phyloP scores from a whole-genome alignment of 2,888 invertebrate species.

The Megaustenia siamemsis region DNA sequence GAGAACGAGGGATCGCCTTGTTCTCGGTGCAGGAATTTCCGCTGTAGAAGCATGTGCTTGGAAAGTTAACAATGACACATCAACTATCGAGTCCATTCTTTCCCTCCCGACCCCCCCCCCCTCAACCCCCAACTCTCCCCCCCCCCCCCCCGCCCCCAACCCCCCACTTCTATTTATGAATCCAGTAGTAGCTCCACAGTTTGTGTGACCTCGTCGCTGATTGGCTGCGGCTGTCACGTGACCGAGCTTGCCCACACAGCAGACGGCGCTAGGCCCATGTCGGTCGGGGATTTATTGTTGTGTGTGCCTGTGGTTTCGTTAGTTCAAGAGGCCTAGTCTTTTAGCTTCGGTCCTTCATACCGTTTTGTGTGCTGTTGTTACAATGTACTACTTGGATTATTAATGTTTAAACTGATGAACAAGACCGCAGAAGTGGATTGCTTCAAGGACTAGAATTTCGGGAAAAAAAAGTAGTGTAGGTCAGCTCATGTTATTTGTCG shows the following conservation, averaged over 20 bases:
- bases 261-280: constrained; percentile 40
- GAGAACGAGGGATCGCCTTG: too few relatives aligned
- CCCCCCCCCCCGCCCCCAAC: too few relatives aligned
- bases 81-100: constrained; percentile 21
- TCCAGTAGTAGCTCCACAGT: constrained; percentile 31
- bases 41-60: constrained; percentile 15
- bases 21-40: constrained; percentile 6
- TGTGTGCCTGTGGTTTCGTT: constrained; percentile 43
- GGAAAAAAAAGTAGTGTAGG: background rate
- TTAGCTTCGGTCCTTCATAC: constrained; percentile 25
- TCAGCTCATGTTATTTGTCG: background rate
- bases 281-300: constrained; percentile 51
- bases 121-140: too few relatives aligned
- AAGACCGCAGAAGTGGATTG: background rate
- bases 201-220: constrained; percentile 46
- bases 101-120: background rate
- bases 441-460: background rate
- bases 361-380: constrained; percentile 28
- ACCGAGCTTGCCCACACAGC: constrained; percentile 36
- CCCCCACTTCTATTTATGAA: constrained; percentile 1
- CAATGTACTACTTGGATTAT: constrained; percentile 4
- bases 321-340: constrained; percentile 43
- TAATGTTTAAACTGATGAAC: background rate
- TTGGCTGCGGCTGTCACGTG: constrained; percentile 50
- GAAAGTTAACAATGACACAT: background rate